A percentile compares a stretch with the other conserved stretches of the same genome.
Conservation (phyloP, 1,140 invertebrate species). For the Antheraea pernyi region DNA sequence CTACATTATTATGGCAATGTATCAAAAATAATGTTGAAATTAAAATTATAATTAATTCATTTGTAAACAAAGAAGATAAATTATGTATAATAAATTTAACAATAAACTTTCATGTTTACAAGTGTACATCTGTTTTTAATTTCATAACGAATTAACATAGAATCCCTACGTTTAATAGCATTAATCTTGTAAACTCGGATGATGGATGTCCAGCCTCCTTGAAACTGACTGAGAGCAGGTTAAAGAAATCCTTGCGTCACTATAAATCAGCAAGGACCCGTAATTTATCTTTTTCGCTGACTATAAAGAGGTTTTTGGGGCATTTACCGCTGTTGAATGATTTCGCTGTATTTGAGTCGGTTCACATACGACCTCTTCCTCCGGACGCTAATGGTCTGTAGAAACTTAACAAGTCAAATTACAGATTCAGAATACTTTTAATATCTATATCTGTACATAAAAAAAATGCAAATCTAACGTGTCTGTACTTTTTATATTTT, state of each 20-base stretch:
- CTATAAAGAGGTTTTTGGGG: background rate
- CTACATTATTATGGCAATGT: no score
- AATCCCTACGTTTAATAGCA: background rate
- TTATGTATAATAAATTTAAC: background rate
- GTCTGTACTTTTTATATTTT: no score
- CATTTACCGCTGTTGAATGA: no score
- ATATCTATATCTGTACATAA: no score
- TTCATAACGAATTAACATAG: background rate
- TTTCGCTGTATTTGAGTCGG: no score
- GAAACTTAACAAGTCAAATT: no score
- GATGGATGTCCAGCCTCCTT: constrained; percentile 40
- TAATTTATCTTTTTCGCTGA: constrained; percentile 50
- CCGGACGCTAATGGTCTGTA: no score
- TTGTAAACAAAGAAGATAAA: background rate
- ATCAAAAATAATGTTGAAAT: no score
- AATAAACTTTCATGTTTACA: background rate
- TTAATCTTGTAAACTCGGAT: constrained; percentile 21
- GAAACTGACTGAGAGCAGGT: constrained; percentile 35
- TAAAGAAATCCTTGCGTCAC: constrained; percentile 31
- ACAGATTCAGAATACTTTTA: no score
- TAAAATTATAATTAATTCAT: background rate
- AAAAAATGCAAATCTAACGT: no score
- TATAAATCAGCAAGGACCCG: constrained; percentile 55
- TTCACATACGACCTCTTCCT: no score
- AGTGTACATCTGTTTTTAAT: background rate